A percentile compares a stretch with the other conserved stretches of the same genome.
phyloP scores from a whole-genome alignment of 2,888 invertebrate genomes.

The Orthosia gothica region DNA sequence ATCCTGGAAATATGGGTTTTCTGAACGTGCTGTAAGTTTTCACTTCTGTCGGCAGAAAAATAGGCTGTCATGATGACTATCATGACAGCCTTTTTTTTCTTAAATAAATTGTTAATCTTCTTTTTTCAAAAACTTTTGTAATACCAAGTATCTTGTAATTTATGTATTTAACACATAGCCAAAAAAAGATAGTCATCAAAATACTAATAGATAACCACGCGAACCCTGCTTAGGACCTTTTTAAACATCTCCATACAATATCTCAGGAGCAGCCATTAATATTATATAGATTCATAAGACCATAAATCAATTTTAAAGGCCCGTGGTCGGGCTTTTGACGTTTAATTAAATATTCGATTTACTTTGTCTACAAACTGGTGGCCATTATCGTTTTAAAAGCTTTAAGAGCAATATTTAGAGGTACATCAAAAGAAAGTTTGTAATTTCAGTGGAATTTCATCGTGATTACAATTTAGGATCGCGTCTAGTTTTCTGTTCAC shows the following conservation, averaged over 20 bases:
- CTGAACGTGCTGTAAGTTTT: no score
- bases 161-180: neutral
- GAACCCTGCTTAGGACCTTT: slow-evolving; percentile 24
- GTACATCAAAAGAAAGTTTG: slow-evolving; percentile 60
- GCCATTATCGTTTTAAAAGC: slow-evolving; percentile 61
- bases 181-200: neutral
- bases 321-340: slow-evolving; percentile 65
- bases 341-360: slow-evolving; percentile 72
- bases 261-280: slow-evolving; percentile 51
- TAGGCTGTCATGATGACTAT: no score
- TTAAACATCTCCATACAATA: slow-evolving; percentile 38
- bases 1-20: no score
- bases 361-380: slow-evolving; percentile 67
- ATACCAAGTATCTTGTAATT: no score
- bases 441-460: slow-evolving; percentile 49
- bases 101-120: neutral
- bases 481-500: neutral
- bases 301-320: slow-evolving; percentile 66
- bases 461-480: slow-evolving; percentile 49
- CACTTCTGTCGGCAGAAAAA: no score
- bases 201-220: neutral
- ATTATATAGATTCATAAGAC: slow-evolving; percentile 54
- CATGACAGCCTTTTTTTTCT: no score
- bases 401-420: slow-evolving; percentile 51
- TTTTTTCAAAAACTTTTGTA: neutral